A percentile compares a stretch with the other conserved stretches of the same genome.
Evolutionary conservation across 2,888 invertebrate species (phyloP).

Genomic region (Shargacucullia verbasci): DNA sequence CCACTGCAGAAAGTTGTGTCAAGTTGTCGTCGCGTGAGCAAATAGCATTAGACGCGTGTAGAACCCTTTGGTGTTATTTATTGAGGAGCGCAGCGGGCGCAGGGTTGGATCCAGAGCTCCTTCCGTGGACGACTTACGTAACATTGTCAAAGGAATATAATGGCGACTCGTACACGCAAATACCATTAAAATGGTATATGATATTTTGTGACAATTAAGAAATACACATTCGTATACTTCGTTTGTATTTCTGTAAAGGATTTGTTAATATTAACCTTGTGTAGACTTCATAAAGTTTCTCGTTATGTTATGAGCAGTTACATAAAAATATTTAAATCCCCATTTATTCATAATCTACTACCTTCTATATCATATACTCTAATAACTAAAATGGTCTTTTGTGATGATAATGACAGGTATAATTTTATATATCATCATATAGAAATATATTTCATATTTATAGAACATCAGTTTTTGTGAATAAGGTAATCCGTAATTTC

Average conservation of each 20-base stretch:
- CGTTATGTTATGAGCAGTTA: too few relatives aligned
- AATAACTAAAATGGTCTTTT: too few relatives aligned
- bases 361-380: too few relatives aligned
- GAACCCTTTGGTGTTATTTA: constrained; percentile 86
- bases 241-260: constrained; percentile 16
- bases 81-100: constrained; percentile 72
- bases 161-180: constrained; percentile 55
- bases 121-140: constrained; percentile 56
- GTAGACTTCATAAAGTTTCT: not conserved
- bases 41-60: constrained; percentile 74
- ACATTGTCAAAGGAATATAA: constrained; percentile 62
- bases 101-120: constrained; percentile 58
- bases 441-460: too few relatives aligned
- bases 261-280: not conserved
- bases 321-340: too few relatives aligned
- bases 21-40: constrained; percentile 78
- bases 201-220: constrained; percentile 52
- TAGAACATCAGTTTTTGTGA: too few relatives aligned
- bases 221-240: constrained; percentile 32
- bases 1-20: constrained; percentile 71
- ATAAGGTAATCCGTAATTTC: too few relatives aligned
- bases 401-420: too few relatives aligned
- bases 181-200: constrained; percentile 57
- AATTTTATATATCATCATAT: too few relatives aligned
- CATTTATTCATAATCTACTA: too few relatives aligned